Evolutionary conservation across 2,113 vertebrate species (phyloP).

Genomic region (Corythaixoides concolor): DNA sequence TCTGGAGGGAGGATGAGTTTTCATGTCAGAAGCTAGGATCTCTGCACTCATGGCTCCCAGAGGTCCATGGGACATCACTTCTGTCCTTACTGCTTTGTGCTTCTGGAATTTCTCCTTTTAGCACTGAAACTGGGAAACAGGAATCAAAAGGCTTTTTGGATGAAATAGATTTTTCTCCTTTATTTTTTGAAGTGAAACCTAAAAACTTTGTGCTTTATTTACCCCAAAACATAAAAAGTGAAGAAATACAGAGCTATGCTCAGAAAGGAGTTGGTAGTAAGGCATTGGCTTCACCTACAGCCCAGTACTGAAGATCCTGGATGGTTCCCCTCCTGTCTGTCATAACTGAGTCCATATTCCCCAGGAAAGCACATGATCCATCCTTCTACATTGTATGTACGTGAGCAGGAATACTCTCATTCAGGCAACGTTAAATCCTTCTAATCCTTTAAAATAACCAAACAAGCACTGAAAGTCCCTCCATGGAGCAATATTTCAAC

Average conservation of each 20-base stretch:
- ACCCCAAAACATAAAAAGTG: background rate
- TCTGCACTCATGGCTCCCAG: rapidly evolving
- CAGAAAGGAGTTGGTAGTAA: background rate
- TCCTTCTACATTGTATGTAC: background rate
- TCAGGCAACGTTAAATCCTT: background rate
- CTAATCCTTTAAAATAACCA: background rate
- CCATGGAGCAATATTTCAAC: background rate
- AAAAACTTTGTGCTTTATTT: background rate
- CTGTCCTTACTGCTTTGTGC: background rate
- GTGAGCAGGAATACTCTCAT: background rate
- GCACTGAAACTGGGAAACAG: background rate
- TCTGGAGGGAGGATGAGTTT: background rate
- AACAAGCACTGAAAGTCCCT: background rate
- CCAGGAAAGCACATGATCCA: background rate
- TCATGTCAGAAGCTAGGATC: background rate
- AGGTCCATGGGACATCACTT: background rate
- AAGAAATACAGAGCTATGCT: background rate
- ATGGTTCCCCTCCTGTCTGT: background rate
- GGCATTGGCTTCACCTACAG: background rate
- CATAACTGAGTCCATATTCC: background rate
- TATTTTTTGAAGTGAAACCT: background rate
- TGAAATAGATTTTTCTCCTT: background rate
- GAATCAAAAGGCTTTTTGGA: background rate
- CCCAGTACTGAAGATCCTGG: no score
- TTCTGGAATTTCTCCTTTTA: background rate